phyloP scores from a whole-genome alignment of 64 coral and sea anemone species.

The Stichodactyla helianthus region DNA sequence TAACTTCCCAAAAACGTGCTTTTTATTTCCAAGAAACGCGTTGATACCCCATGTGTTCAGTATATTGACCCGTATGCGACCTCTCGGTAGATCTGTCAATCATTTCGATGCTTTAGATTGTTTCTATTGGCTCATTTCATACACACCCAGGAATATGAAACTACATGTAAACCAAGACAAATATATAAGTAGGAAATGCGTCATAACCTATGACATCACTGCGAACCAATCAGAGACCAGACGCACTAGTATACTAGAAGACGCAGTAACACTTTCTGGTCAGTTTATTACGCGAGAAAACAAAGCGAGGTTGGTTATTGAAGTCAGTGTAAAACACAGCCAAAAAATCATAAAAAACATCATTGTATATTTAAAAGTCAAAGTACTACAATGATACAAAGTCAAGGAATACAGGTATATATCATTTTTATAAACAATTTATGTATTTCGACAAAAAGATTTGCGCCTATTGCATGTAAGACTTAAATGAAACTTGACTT shows the following conservation, averaged over 20 bases:
- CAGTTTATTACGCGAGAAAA: not conserved
- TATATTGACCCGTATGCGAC: not conserved
- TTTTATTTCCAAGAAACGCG: not conserved
- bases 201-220: conserved; percentile 6
- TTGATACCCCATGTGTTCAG: not conserved
- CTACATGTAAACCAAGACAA: not conserved
- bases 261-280: not conserved
- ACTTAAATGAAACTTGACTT: not conserved
- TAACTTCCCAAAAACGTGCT: not conserved
- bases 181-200: not conserved
- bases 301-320: fast-evolving
- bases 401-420: not conserved
- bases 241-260: not conserved
- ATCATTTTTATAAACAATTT: not conserved
- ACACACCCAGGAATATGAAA: conserved; percentile 13
- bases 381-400: not conserved
- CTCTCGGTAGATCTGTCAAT: not conserved
- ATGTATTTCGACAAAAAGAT: too few relatives aligned
- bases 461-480: too few relatives aligned
- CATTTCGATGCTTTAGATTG: not conserved
- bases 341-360: not conserved
- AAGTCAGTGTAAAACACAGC: not conserved
- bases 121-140: not conserved
- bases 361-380: not conserved
- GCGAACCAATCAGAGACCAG: not conserved